A percentile compares a stretch with the other conserved stretches of the same genome.
Conservation (phyloP, 2,113 vertebrate genomes). For the Hylia prasina region DNA sequence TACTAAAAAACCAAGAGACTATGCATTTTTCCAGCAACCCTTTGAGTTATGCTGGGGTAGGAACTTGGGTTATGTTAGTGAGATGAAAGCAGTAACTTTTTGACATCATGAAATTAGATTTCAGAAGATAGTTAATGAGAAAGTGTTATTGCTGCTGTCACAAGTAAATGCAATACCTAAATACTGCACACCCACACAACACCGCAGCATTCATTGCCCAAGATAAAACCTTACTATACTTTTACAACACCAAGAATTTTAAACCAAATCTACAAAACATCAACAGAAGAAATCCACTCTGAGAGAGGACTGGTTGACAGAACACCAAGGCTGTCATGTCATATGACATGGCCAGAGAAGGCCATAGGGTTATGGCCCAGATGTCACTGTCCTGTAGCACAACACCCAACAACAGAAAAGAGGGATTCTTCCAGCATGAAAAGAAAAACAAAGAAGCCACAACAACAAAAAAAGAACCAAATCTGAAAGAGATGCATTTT, state of each 20-base stretch:
- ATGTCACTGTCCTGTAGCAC: neutral
- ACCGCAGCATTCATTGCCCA: neutral
- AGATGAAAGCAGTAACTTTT: constrained; percentile 14
- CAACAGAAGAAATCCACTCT: neutral
- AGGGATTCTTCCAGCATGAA: neutral
- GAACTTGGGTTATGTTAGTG: neutral
- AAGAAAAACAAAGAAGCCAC: neutral
- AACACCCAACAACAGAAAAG: neutral
- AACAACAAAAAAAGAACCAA: neutral
- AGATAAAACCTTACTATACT: neutral
- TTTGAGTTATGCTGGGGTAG: neutral
- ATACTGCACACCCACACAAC: neutral
- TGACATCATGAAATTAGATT: constrained; percentile 3
- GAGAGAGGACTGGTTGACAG: neutral
- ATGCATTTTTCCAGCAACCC: neutral
- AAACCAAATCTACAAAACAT: neutral
- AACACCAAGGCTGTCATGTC: neutral
- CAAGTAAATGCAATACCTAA: neutral
- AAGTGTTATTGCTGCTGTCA: neutral
- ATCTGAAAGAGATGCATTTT: neutral
- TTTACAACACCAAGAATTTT: neutral
- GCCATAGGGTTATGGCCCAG: neutral
- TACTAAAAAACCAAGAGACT: neutral
- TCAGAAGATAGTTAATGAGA: constrained; percentile 6
- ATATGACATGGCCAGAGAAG: rapidly evolving